Evolutionary conservation across 2,797 vertebrate genomes (phyloP), one percentile per base, ranked within the genome.

Genomic region (Chiroxiphia lanceolata): DNA sequence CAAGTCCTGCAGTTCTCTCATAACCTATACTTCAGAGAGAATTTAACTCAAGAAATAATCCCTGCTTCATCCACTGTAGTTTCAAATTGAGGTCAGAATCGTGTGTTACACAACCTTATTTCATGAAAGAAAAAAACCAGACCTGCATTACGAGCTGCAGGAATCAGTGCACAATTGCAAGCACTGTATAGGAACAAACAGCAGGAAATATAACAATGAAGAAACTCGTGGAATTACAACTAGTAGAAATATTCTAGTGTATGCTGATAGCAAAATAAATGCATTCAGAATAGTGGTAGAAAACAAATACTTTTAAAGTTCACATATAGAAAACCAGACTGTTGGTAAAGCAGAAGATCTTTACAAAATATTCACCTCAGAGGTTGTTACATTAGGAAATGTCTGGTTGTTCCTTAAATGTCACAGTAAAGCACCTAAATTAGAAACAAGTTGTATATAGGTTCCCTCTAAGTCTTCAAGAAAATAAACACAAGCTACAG

Each of bases 11-110:
- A 26, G 56, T 71, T 89, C 48, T 87, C 69, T 87, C 53, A 23
- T 42, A 92, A 75, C 74, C 45, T 65, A 23, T 26, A 75, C 54
- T 89, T 87, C 70, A 84, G 74, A 36, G 9, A 78, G 53, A 81
- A 86, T 86, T 91, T 93, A 83, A 75, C 51, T 89, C 78, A 51
- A 69, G 76, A 90, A 86, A 63, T 93, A 95, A 89, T 93, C 64
- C 71, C 64, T 63, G 22, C 79, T 91, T 69, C 63, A 70, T 80
- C 56, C 79, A 80, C 60, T 67, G 64, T 38, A 36, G 68, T 88
- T 93, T 88, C 85, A 94, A 83, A 94, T 42, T 74, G 88, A 96
- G 92, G 79, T 93, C 92, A 85, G 64, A 80, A 3, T 61, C 31
- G 13, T n/a, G n/a, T 83, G 57, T 91, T 95, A 94, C 36, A 63